Evolutionary conservation across 2,113 vertebrate genomes (phyloP), one percentile per base, ranked within the genome.

Genomic region (Toxostoma redivivum): DNA sequence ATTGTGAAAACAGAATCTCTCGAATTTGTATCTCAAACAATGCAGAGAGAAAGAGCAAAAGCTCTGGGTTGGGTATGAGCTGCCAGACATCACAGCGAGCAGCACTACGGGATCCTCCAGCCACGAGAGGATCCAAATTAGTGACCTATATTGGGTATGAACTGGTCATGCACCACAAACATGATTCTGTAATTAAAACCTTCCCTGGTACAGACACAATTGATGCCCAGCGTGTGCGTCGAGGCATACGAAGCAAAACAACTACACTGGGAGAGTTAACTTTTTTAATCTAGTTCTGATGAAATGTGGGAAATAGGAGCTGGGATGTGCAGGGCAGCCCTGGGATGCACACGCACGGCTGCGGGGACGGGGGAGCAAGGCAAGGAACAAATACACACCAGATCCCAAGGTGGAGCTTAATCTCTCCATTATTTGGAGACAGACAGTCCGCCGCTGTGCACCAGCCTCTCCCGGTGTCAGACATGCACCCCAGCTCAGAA

Each of bases 81-180:
- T 81, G 79, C 38, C 81, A 94, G 62, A 58, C 35, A 13, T 35
- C 42, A n/a, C 25, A 66, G 70, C 6, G 2, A 89, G 27, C n/a
- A 58, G 58, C 80, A 24, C 62, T 22, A 4, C 33, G 60, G 44
- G 87, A 54, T 40, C 12, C 44, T 77, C 30, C 60, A 93, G 85
- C 71, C 72, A 30, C n/a, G 80, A 90, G 48, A 81, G 85, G 83
- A 60, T 51, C 94, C 90, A 81, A 92, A 84, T 90, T 86, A 81
- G 72, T 79, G 95, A 79, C 95, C 86, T 79, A 7, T 44, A 72
- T 94, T 54, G 81, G 45, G 88, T 74, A 86, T 53, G 86, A 93
- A 82, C 72, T 53, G 82, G 48, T 72, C 65, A 77, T 74, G 86
- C 69, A 71, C 92, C 86, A 45, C 85, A 74, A 56, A 77, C 76